phyloP scores from a whole-genome alignment of 2,888 invertebrate species.

The Ophion ellenae region DNA sequence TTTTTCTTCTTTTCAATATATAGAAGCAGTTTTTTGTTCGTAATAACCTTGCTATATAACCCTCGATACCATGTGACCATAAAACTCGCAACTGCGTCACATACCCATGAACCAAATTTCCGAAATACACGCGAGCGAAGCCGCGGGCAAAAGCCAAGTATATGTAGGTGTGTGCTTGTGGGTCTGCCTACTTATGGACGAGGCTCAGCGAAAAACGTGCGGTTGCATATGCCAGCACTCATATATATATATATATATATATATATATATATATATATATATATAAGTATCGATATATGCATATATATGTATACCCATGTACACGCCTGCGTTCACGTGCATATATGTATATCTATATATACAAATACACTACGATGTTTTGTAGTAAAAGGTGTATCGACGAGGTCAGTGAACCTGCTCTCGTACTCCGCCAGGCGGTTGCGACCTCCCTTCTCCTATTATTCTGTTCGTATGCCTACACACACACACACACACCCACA shows the following conservation, averaged over 20 bases:
- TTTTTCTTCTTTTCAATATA: background rate
- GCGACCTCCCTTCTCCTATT: slow-evolving; percentile 41
- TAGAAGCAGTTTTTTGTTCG: background rate
- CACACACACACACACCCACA: background rate
- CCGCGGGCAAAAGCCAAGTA: background rate
- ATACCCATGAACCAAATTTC: background rate
- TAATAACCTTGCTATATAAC: background rate
- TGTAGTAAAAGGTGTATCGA: slow-evolving; percentile 68
- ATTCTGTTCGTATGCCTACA: background rate
- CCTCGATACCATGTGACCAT: background rate
- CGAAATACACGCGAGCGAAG: background rate
- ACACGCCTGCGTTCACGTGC: background rate
- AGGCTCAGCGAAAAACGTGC: background rate
- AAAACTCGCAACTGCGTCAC: background rate
- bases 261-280: too few relatives aligned
- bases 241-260: background rate
- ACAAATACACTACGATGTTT: slow-evolving; percentile 46
- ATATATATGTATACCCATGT: background rate
- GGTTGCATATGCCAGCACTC: slow-evolving; percentile 15
- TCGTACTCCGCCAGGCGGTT: slow-evolving; percentile 30
- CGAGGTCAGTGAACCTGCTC: slow-evolving; percentile 69
- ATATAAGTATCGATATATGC: background rate
- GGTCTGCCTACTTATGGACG: slow-evolving; percentile 2
- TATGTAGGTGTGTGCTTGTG: background rate
- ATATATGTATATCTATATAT: slow-evolving; percentile 23